phyloP scores from a whole-genome alignment of 2,113 vertebrate species.

The Echinops telfairi region DNA sequence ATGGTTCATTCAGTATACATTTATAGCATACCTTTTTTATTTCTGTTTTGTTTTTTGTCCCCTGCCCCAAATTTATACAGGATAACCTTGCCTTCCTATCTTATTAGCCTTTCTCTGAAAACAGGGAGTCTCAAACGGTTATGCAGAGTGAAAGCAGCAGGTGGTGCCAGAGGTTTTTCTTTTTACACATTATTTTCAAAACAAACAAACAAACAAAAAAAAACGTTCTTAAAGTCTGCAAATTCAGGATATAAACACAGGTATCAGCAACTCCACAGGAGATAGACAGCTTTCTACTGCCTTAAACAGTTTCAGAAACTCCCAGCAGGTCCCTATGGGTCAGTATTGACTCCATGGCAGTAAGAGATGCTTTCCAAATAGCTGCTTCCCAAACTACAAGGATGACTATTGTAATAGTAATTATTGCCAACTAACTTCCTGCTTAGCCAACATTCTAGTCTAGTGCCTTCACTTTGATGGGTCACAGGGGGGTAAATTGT shows the following conservation, averaged over 20 bases:
- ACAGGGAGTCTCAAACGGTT: background rate
- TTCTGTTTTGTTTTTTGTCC: too few species aligned
- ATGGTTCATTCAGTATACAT: background rate
- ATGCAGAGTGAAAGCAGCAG: constrained; percentile 72
- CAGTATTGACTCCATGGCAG: too few species aligned
- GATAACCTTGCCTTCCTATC: background rate
- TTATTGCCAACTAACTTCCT: background rate
- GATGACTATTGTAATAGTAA: rapidly evolving
- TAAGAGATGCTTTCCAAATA: background rate
- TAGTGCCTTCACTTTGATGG: rapidly evolving
- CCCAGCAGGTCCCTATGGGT: too few species aligned
- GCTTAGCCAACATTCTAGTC: background rate
- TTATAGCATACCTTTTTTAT: background rate
- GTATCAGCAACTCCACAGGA: too few species aligned
- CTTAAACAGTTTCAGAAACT: too few species aligned
- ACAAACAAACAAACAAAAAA: too few species aligned
- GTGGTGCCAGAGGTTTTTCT: constrained; percentile 80
- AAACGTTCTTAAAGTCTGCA: background rate
- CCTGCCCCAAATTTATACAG: background rate
- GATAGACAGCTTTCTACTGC: too few species aligned
- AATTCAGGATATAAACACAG: background rate
- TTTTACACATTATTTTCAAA: too few species aligned
- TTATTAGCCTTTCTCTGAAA: too few species aligned
- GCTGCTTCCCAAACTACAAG: background rate
- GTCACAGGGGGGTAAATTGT: rapidly evolving